Evolutionary conservation across 23 tunicate genomes (phyloP), one percentile per base, ranked within the genome.

Genomic region (Clavelina lepadiformis): DNA sequence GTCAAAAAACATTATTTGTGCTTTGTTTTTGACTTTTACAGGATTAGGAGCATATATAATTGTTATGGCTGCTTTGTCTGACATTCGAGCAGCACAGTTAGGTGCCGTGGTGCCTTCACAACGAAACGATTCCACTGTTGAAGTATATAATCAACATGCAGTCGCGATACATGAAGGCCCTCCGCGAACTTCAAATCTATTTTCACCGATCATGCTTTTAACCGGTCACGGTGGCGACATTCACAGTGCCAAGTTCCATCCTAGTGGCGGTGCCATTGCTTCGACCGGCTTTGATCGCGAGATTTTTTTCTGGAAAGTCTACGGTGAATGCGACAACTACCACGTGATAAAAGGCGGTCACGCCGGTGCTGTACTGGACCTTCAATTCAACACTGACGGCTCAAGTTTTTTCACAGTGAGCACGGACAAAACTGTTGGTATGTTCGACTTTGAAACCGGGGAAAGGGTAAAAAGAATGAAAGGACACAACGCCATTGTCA

Each of bases 161-260:
- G 60, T 70, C 58, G 69, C 56, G 5, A 38, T 38, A n/a, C 69
- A 45, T 47, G 63, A 75, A 31, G 85, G 77, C 15, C 87, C 72
- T 6, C 92, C 82, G 1, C 36, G 98, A 46, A 91, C 98, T 37
- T 91, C 98, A 3, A 65, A 72, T 49, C 67, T 91, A 35, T 63
- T 91, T 28, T 82, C 98, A 3, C 98, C 98, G 19, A 91, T 83
- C 22, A 91, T 91, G 98, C 77, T 82, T 3, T 68, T 91, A 19
- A 64, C 86, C 0, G 98, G 98, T 18, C 98, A 91, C 53, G 86
- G 75, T n/a, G 98, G 91, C 2, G 98, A 91, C 51, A 83, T 91
- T 3, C 78, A 69, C 66, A 44, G 94, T 51, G 80, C 86, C 0
- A 91, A 91, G 66, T 91, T 91, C 50, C 92, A 83, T 34, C 92